These are phyloP conservation scores for Sceloporus undulatus DNA, from an alignment of 2,113 vertebrate species.

Conservation along the genomic window DNA sequence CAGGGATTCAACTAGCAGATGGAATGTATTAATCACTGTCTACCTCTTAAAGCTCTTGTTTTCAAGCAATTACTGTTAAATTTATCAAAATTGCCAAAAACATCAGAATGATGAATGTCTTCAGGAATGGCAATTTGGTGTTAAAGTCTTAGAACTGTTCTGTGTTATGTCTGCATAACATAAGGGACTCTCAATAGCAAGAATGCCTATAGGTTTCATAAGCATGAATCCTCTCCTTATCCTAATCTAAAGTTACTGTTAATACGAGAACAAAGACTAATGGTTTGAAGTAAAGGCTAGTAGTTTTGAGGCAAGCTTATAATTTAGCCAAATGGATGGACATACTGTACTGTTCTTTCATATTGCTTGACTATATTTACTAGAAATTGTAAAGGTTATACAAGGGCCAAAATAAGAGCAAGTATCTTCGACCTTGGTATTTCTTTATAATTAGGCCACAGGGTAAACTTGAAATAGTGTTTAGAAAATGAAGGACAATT, in stretches of 20 bases:
- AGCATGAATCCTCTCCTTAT: background rate
- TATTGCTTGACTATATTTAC: too few species aligned
- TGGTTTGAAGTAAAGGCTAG: background rate
- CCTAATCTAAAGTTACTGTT: background rate
- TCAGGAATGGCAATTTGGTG: constrained; percentile 46
- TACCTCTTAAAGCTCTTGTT: constrained; percentile 77
- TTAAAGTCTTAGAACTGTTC: constrained; percentile 28
- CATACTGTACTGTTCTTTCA: background rate
- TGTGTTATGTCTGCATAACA: background rate
- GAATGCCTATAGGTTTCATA: background rate
- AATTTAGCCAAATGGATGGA: background rate
- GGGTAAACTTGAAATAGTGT: background rate
- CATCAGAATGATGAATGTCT: constrained; percentile 69
- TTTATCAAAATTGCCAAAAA: constrained; percentile 71
- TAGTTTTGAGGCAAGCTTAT: background rate
- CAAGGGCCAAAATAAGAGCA: too few species aligned
- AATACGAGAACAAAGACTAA: background rate
- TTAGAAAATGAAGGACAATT: background rate
- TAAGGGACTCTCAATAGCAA: background rate
- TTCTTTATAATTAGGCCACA: background rate
- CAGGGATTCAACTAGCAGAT: constrained; percentile 75
- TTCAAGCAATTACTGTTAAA: constrained; percentile 76
- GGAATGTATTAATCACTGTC: constrained; percentile 76
- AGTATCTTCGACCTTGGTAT: background rate
- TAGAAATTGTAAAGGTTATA: too few species aligned